A percentile compares a stretch with the other conserved stretches of the same genome.
phyloP scores from a whole-genome alignment of 2,888 invertebrate species.

The Orchestes rusci region DNA sequence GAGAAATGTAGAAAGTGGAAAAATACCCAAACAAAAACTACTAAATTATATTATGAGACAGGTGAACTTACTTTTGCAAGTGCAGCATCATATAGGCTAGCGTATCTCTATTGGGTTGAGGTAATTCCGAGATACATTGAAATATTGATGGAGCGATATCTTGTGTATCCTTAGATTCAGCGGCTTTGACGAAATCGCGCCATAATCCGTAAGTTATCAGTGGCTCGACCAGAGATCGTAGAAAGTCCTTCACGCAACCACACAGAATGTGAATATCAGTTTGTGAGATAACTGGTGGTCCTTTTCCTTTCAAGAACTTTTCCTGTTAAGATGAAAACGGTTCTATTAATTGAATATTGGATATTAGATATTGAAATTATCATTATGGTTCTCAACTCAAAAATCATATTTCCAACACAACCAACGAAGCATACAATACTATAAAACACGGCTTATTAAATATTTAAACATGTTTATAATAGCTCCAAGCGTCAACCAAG shows the following conservation, averaged over 20 bases:
- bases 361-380: too few relatives aligned
- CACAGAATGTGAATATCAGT: slow-evolving; percentile 85
- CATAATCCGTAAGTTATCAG: slow-evolving; percentile 76
- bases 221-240: slow-evolving; percentile 83
- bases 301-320: slow-evolving; percentile 79
- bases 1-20: not conserved
- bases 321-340: slow-evolving; percentile 50
- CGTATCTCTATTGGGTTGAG: slow-evolving; percentile 90
- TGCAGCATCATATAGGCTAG: slow-evolving; percentile 89
- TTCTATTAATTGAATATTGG: too few relatives aligned
- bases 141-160: slow-evolving; percentile 60
- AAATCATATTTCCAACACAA: too few relatives aligned
- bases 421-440: too few relatives aligned
- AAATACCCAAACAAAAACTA: not conserved
- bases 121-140: slow-evolving; percentile 75
- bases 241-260: slow-evolving; percentile 91
- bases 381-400: too few relatives aligned
- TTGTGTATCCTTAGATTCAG: slow-evolving; percentile 48
- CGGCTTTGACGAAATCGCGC: slow-evolving; percentile 72
- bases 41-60: slow-evolving; percentile 1
- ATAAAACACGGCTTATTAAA: too few relatives aligned
- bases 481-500: too few relatives aligned
- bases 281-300: slow-evolving; percentile 67
- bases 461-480: too few relatives aligned
- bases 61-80: slow-evolving; percentile 70